These are phyloP conservation scores for Nasonovia ribisnigri DNA, from an alignment of 2,888 invertebrate genomes.

Conservation along the genomic window DNA sequence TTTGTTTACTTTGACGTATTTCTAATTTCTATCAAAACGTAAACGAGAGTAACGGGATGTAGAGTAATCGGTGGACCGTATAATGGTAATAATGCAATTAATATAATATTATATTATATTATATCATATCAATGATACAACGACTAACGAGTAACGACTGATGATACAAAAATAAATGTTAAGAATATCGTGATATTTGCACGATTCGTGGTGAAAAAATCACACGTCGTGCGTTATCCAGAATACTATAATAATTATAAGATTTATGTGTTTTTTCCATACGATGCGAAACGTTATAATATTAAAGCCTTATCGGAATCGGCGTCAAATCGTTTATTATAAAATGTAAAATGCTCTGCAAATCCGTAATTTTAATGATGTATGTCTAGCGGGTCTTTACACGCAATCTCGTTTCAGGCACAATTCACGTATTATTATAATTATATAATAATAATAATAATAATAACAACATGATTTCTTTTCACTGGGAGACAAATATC, in stretches of 20 bases:
- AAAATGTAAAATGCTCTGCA: neutral
- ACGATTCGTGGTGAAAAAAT: neutral
- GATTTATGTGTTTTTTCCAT: neutral
- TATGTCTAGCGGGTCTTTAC: neutral
- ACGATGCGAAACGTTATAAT: neutral
- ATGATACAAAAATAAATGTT: neutral
- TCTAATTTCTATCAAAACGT: neutral
- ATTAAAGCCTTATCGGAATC: neutral
- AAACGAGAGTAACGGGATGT: neutral
- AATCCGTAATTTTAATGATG: neutral
- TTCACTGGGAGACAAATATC: neutral
- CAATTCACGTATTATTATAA: neutral
- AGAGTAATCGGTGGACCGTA: neutral
- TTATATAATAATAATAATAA: neutral
- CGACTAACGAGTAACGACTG: neutral
- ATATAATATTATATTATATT: neutral
- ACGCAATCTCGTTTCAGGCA: neutral
- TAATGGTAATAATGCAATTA: neutral
- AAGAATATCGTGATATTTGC: neutral
- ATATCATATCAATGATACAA: neutral
- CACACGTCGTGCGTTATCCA: neutral
- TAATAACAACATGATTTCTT: neutral
- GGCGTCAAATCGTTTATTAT: neutral
- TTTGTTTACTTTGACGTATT: neutral
- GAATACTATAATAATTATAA: neutral